Evolutionary conservation across 2,797 vertebrate species (phyloP).

Genomic region (Chloroceryle inda): DNA sequence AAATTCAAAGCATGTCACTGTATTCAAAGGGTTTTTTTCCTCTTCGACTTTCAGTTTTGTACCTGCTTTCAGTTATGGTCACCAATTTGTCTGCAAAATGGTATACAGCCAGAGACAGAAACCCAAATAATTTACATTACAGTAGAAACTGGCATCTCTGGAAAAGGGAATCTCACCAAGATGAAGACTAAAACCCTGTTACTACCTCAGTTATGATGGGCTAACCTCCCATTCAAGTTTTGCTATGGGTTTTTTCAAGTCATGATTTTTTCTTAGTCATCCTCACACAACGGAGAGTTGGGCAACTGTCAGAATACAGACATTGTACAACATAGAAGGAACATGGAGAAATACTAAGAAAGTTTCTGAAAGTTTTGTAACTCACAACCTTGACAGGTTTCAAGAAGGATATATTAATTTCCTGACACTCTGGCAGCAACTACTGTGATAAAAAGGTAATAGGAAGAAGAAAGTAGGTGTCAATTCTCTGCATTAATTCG

Average conservation of each 20-base stretch:
- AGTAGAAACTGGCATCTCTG: neutral
- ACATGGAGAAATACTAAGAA: neutral
- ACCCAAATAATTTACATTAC: neutral
- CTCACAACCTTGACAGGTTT: neutral
- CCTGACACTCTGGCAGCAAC: neutral
- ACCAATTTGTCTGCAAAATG: neutral
- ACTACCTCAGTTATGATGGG: rapidly evolving
- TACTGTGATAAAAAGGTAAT: neutral
- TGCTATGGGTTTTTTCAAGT: neutral
- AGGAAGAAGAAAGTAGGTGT: neutral
- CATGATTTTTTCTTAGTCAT: neutral
- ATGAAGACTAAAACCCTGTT: neutral
- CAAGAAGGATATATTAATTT: constrained; percentile 1
- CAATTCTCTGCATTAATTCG: neutral
- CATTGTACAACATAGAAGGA: neutral
- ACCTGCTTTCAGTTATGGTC: neutral
- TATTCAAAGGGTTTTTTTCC: neutral
- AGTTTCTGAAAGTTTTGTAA: neutral
- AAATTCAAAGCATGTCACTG: neutral
- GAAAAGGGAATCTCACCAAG: neutral
- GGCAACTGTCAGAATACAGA: neutral
- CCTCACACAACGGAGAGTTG: rapidly evolving
- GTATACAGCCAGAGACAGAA: neutral
- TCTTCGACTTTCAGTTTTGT: neutral
- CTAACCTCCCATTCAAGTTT: neutral